A percentile compares a stretch with the other conserved stretches of the same genome.
phyloP scores from a whole-genome alignment of 2,797 vertebrate genomes.

The Galagoides demidoff region DNA sequence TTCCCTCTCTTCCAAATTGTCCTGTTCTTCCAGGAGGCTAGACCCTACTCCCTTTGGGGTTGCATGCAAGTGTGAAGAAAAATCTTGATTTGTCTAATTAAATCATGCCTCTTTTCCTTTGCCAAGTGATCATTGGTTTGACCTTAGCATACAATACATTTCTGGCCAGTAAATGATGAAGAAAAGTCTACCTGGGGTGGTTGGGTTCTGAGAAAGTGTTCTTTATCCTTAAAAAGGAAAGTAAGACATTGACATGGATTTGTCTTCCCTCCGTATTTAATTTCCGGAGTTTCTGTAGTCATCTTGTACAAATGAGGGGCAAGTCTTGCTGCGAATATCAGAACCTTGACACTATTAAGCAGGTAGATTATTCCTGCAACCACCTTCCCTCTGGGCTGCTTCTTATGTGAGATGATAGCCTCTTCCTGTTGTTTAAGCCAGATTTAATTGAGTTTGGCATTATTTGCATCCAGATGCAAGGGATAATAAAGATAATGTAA shows the following conservation, averaged over 20 bases:
- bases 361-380: conserved; percentile 19
- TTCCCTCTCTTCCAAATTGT: neutral
- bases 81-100: neutral
- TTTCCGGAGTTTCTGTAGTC: neutral
- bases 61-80: neutral
- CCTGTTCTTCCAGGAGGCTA: neutral
- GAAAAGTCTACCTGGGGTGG: neutral
- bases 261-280: neutral
- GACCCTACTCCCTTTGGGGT: neutral
- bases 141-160: neutral
- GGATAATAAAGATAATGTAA: conserved; percentile 57
- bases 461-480: conserved; percentile 60
- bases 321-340: neutral
- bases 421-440: conserved; percentile 60
- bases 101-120: neutral
- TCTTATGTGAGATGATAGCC: conserved; percentile 18
- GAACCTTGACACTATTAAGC: conserved; percentile 28
- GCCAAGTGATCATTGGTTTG: neutral
- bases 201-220: neutral
- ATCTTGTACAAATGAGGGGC: neutral
- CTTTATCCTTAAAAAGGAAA: neutral
- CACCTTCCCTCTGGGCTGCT: conserved; percentile 41
- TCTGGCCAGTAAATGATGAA: neutral
- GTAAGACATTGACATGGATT: neutral
- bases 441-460: conserved; percentile 58